Conservation (phyloP, 1,140 invertebrate species). For the Pseudoatta argentina region DNA sequence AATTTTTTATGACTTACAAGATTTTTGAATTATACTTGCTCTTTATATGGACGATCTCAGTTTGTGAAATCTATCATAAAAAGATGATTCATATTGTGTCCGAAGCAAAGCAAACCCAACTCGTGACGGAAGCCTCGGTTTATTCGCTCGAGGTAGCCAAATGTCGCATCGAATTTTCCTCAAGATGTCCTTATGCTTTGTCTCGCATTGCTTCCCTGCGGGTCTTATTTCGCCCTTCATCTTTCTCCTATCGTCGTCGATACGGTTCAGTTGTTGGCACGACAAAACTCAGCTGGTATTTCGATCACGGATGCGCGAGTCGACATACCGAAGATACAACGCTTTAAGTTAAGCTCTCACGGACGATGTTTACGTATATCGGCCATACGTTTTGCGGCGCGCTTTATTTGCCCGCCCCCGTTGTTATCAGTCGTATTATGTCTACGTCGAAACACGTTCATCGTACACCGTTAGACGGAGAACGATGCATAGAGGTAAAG, state of each 20-base stretch:
- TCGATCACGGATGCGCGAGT: conserved; percentile 79
- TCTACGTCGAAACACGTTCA: conserved; percentile 76
- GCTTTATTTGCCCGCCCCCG: conserved; percentile 77
- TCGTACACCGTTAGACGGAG: neutral
- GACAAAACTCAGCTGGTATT: conserved; percentile 80
- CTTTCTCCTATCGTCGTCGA: neutral
- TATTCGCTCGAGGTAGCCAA: neutral
- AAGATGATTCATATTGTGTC: neutral
- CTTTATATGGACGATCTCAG: neutral
- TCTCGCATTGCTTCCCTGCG: neutral
- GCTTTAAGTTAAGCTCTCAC: conserved; percentile 73
- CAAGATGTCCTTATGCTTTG: neutral
- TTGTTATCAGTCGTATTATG: conserved; percentile 80
- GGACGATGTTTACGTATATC: conserved; percentile 74
- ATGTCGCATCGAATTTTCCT: neutral
- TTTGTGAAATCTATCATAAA: neutral
- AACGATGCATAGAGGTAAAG: conserved; percentile 31
- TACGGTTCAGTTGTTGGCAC: conserved; percentile 75
- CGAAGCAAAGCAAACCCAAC: neutral
- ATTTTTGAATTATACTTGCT: neutral
- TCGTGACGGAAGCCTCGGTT: neutral
- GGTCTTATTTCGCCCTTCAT: neutral
- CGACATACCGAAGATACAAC: conserved; percentile 68
- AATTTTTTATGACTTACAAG: neutral
- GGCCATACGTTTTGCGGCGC: conserved; percentile 76